Evolutionary conservation across 2,113 vertebrate species (phyloP).

Genomic region (Myxocyprinus asiaticus): DNA sequence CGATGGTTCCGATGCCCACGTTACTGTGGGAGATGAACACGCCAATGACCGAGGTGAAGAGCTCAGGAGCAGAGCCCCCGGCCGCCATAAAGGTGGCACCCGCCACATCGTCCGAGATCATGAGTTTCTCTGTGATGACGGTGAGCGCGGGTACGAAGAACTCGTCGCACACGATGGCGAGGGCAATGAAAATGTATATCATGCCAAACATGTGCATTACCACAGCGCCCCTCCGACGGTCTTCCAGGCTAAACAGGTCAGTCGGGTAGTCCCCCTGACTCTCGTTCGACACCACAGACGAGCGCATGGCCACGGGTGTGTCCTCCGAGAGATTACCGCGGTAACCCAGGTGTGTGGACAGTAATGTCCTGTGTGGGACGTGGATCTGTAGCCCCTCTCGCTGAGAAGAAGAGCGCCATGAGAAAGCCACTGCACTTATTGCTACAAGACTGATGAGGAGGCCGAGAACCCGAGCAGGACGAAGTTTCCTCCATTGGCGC

Average conservation of each 20-base stretch:
- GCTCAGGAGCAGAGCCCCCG: conserved; percentile 95
- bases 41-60: conserved; percentile 98
- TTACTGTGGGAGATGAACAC: conserved; percentile 98
- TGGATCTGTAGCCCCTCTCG: conserved; percentile 58
- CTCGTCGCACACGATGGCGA: conserved; percentile 97
- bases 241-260: conserved; percentile 85
- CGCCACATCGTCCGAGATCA: conserved; percentile 95
- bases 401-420: conserved; percentile 71
- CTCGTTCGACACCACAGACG: conserved; percentile 66
- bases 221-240: conserved; percentile 87
- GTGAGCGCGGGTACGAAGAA: conserved; percentile 98
- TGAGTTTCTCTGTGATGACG: conserved; percentile 93
- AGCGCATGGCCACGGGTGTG: conserved; percentile 69
- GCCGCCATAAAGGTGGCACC: conserved; percentile 98
- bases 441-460: conserved; percentile 85
- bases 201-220: conserved; percentile 92
- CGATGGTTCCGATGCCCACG: conserved; percentile 96
- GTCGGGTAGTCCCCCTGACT: conserved; percentile 86
- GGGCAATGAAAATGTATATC: conserved; percentile 99
- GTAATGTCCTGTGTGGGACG: conserved; percentile 85
- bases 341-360: conserved; percentile 78
- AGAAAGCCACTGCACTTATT: conserved; percentile 83
- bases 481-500: conserved; percentile 84
- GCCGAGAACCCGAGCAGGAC: conserved; percentile 82
- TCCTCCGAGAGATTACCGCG: conserved; percentile 73